Evolutionary conservation across 2,888 invertebrate genomes (phyloP).

Genomic region (Drosophila diplacantha): DNA sequence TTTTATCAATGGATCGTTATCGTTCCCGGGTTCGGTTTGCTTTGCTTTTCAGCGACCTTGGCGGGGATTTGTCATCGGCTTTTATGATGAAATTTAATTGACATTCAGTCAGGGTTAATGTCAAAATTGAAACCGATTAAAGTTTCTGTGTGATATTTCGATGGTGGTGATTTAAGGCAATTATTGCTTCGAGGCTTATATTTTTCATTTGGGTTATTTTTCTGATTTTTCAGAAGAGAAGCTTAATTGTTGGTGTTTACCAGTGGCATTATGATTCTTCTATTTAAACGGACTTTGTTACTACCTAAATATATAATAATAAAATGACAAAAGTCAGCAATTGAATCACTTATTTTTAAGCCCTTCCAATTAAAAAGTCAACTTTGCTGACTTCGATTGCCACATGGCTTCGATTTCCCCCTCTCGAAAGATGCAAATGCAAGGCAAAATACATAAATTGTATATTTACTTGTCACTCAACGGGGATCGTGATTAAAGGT

Average conservation of each 20-base stretch:
- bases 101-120: conserved; percentile 37
- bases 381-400: neutral
- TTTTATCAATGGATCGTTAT: conserved; percentile 56
- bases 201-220: neutral
- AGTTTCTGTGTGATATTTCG: conserved; percentile 1
- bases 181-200: neutral
- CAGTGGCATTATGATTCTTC: neutral
- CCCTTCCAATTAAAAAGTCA: conserved; percentile 2
- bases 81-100: conserved; percentile 30
- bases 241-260: conserved; percentile 3
- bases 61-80: conserved; percentile 21
- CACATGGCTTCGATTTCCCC: neutral
- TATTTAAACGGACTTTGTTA: neutral
- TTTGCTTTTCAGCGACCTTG: conserved; percentile 15
- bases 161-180: conserved; percentile 9
- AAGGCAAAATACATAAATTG: conserved; percentile 25
- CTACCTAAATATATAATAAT: neutral
- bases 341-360: neutral
- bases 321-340: neutral
- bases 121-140: conserved; percentile 16
- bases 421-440: conserved; percentile 16
- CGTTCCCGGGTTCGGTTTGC: conserved; percentile 24
- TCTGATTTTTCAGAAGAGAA: neutral
- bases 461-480: conserved; percentile 34
- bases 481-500: conserved; percentile 41